A percentile compares a stretch with the other conserved stretches of the same genome.
These are phyloP conservation scores for Tetragnatha versicolor DNA, from an alignment of 1,140 invertebrate species.

Conservation along the genomic window DNA sequence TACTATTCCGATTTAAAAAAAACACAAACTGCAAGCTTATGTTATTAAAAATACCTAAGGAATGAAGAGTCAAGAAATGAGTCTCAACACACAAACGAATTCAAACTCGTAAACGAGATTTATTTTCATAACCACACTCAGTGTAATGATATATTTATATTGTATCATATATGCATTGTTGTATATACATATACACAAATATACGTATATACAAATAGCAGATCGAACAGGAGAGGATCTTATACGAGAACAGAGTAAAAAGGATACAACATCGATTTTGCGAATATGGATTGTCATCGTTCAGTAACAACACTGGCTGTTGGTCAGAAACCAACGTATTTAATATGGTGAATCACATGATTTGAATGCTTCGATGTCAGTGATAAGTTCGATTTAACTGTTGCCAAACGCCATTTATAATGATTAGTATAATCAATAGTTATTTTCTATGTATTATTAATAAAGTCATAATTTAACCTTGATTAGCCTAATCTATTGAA, in stretches of 20 bases:
- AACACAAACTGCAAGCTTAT: too few species aligned
- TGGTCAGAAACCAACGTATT: too few species aligned
- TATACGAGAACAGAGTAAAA: slow-evolving; percentile 33
- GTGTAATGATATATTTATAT: slow-evolving; percentile 49
- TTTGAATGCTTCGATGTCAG: not conserved
- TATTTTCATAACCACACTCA: slow-evolving; percentile 52
- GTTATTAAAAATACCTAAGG: too few species aligned
- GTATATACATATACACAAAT: slow-evolving; percentile 35
- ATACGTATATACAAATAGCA: slow-evolving; percentile 49
- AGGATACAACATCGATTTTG: slow-evolving; percentile 24
- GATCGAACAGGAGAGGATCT: slow-evolving; percentile 25
- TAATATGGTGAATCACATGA: not conserved
- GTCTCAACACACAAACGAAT: not conserved
- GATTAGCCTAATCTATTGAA: too few species aligned
- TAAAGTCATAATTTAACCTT: too few species aligned
- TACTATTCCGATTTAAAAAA: too few species aligned
- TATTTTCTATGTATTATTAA: too few species aligned
- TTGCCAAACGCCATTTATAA: too few species aligned
- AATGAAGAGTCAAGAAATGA: too few species aligned
- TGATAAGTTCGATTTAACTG: too few species aligned
- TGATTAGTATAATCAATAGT: too few species aligned
- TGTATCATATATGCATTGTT: slow-evolving; percentile 28
- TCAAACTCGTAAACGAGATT: slow-evolving; percentile 32
- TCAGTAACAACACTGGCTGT: slow-evolving; percentile 5
- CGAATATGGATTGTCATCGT: slow-evolving; percentile 41